phyloP scores from a whole-genome alignment of 2,797 vertebrate genomes.

The Agapornis canus region DNA sequence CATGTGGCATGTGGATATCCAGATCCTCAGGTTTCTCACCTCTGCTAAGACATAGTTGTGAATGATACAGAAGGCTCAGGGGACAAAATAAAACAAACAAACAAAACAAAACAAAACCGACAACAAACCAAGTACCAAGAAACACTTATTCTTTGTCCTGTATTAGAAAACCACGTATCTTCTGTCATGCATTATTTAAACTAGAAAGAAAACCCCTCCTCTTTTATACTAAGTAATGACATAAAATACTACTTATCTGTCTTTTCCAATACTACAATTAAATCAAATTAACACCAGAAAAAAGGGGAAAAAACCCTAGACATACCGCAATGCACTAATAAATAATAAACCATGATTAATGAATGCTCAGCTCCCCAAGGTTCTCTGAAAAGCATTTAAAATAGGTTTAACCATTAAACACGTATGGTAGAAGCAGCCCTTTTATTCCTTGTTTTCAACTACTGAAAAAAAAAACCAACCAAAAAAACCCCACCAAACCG shows the following conservation, averaged over 20 bases:
- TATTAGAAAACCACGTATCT: background rate
- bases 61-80: background rate
- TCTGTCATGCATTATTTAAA: background rate
- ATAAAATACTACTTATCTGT: background rate
- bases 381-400: background rate
- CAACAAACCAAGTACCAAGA: background rate
- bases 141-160: background rate
- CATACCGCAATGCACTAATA: background rate
- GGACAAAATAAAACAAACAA: background rate
- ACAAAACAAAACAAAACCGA: background rate
- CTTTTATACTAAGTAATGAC: background rate
- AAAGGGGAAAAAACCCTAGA: accelerated
- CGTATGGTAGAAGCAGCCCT: background rate
- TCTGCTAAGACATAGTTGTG: background rate
- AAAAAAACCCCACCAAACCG: background rate
- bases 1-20: accelerated
- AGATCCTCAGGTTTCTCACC: background rate
- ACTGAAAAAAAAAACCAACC: background rate
- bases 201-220: background rate
- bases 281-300: background rate
- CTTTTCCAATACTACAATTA: background rate
- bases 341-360: background rate
- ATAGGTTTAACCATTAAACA: background rate
- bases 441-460: background rate
- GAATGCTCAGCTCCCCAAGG: background rate